These are phyloP conservation scores for Drosophila borealis DNA, from an alignment of 2,888 invertebrate species.

Conservation along the genomic window DNA sequence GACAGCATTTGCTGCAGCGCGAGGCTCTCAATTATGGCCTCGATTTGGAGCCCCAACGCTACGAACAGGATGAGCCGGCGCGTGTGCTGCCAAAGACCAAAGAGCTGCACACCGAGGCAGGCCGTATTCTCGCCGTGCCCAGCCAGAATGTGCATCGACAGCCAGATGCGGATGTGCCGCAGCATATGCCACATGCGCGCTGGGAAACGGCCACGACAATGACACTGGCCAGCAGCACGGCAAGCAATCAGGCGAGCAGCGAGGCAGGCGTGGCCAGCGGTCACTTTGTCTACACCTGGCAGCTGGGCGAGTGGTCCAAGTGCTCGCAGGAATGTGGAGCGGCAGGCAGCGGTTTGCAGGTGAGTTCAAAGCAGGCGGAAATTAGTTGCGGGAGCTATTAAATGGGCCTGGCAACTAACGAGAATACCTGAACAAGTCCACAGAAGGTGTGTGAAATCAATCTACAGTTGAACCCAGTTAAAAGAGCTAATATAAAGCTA, in stretches of 20 bases:
- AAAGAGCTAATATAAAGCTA: no score
- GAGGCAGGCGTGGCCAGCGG: conserved; percentile 74
- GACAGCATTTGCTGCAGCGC: conserved; percentile 88
- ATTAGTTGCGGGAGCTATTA: not conserved
- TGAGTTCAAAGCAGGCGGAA: conserved; percentile 57
- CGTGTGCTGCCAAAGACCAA: conserved; percentile 46
- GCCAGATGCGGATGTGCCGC: conserved; percentile 43
- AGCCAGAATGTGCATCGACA: not conserved
- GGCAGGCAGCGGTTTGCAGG: conserved; percentile 86
- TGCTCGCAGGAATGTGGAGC: conserved; percentile 94
- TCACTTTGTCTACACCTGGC: conserved; percentile 90
- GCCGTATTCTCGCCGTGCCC: conserved; percentile 29
- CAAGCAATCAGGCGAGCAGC: conserved; percentile 22
- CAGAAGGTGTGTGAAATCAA: no score
- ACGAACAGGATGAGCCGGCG: conserved; percentile 82
- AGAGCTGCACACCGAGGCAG: conserved; percentile 59
- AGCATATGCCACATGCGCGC: conserved; percentile 79
- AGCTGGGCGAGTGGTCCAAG: conserved; percentile 93
- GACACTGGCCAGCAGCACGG: conserved; percentile 29
- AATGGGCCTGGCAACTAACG: no score
- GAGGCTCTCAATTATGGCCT: conserved; percentile 85
- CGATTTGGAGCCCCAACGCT: conserved; percentile 81
- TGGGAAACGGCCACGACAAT: conserved; percentile 71
- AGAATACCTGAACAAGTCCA: no score
- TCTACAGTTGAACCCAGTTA: no score